Evolutionary conservation across 2,113 vertebrate species (phyloP).

Genomic region (Pterophyllum scalare): DNA sequence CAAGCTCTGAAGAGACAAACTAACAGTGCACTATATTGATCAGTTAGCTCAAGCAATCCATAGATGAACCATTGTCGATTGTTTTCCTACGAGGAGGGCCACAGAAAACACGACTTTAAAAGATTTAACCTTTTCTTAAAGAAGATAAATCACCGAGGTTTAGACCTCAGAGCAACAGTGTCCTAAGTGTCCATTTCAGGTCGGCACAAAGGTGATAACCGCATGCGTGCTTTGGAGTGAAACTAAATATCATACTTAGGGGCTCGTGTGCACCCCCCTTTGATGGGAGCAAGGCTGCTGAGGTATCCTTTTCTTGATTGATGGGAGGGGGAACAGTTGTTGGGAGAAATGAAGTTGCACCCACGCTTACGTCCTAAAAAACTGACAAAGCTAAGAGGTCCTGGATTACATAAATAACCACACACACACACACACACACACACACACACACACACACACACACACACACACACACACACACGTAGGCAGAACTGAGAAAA

Average conservation of each 20-base stretch:
- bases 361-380: slow-evolving; percentile 42
- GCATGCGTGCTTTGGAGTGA: slow-evolving; percentile 60
- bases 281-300: slow-evolving; percentile 60
- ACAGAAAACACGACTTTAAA: slow-evolving; percentile 51
- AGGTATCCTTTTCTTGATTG: slow-evolving; percentile 68
- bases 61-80: slow-evolving; percentile 40
- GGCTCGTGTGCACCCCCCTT: slow-evolving; percentile 44
- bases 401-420: slow-evolving; percentile 13
- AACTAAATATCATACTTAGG: slow-evolving; percentile 61
- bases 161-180: slow-evolving; percentile 41
- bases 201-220: slow-evolving; percentile 66
- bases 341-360: slow-evolving; percentile 38
- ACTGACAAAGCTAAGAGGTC: slow-evolving; percentile 25
- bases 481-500: slow-evolving; percentile 7
- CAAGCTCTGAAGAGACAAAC: slow-evolving; percentile 60
- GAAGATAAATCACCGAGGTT: slow-evolving; percentile 58
- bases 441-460: background rate
- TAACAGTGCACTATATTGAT: slow-evolving; percentile 49
- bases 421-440: background rate
- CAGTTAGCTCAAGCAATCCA: slow-evolving; percentile 65
- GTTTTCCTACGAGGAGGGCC: slow-evolving; percentile 37
- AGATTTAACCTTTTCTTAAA: slow-evolving; percentile 20
- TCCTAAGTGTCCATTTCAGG: slow-evolving; percentile 70
- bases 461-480: background rate
- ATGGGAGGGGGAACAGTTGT: slow-evolving; percentile 72